phyloP scores from a whole-genome alignment of 2,797 vertebrate species.

The Myotis findleyi region DNA sequence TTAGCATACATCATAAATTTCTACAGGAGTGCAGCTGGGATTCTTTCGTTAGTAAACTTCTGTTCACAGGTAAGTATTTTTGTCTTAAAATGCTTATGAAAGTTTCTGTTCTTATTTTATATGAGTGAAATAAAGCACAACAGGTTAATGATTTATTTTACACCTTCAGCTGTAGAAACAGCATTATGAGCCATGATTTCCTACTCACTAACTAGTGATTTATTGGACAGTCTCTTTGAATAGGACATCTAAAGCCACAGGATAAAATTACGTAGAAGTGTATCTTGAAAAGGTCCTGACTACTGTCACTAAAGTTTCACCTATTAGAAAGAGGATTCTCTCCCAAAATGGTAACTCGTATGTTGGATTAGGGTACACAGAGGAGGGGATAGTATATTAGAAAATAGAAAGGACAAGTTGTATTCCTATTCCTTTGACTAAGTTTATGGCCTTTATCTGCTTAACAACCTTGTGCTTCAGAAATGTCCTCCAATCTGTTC shows the following conservation, averaged over 20 bases:
- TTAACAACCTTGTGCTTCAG: conserved; percentile 46
- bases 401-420: neutral
- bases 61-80: conserved; percentile 39
- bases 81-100: neutral
- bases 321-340: conserved; percentile 23
- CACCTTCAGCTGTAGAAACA: conserved; percentile 22
- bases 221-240: neutral
- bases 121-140: conserved; percentile 61
- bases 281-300: neutral
- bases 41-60: conserved; percentile 50
- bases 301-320: conserved; percentile 26
- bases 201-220: conserved; percentile 33
- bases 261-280: conserved; percentile 23
- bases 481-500: neutral
- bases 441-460: conserved; percentile 15
- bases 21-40: neutral
- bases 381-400: neutral
- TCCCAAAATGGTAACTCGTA: neutral
- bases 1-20: conserved; percentile 6
- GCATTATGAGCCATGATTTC: neutral
- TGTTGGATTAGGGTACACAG: neutral
- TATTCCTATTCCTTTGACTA: neutral
- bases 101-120: neutral
- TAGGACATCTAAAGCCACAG: neutral
- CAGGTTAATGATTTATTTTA: conserved; percentile 19